Evolutionary conservation across 2,888 invertebrate species (phyloP), one percentile per base, ranked within the genome.

Genomic region (Drosophila yooni): DNA sequence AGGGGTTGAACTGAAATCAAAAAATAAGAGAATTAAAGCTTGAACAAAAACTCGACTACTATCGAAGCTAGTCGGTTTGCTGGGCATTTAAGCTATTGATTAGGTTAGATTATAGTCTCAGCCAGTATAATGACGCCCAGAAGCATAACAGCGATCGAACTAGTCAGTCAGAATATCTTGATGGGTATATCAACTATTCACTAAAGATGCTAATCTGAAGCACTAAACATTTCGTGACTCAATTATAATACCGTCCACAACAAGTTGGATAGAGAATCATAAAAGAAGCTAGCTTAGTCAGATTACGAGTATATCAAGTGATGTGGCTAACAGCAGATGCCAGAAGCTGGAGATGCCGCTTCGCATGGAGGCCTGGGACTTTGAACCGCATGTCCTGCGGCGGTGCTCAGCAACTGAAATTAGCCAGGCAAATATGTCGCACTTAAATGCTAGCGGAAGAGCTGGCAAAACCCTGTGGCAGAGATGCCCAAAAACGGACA

Each of bases 351-450:
- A 21, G 29, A n/a, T 29, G 64, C 34, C 59, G 33, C 58, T 21
- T 52, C 82, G 53, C 63, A 62, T 53, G 43, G 38, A 63, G 48
- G 10, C 53, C 69, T 31, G 60, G 84, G 71, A 84, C 76, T 84
- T 73, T 79, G 76, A 83, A 74, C 77, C 82, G 76, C 75, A 79
- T 68, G 84, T 89, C 90, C 87, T 75, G 81, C 76, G 67, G 56
- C 67, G 29, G 29, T 29, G 63, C 62, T 15, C 60, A 34, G 70
- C 48, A 71, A 73, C 74, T 72, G 74, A 82, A 88, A 88, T 90
- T 89, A 88, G 89, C 78, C 90, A 74, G 85, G 83, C 85, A 87
- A 89, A 89, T 88, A 84, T 90, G 88, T 85, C 82, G 88, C 89
- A 88, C 89, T 90, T 89, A 89, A 80, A 80, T 70, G 80, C 85